Conservation (phyloP, 2,113 vertebrate species). For the Gobio gobio region DNA sequence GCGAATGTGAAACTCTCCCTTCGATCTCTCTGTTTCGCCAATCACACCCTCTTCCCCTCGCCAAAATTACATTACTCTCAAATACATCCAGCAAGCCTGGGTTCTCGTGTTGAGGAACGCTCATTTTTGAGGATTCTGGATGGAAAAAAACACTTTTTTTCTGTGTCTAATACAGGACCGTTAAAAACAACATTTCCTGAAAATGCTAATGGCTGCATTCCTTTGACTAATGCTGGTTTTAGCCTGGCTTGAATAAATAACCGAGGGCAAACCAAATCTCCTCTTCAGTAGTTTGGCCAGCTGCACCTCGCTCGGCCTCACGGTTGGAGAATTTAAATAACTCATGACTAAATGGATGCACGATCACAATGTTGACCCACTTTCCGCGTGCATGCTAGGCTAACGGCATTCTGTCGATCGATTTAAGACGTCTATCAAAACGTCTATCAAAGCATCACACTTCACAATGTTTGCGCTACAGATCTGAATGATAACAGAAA, state of each 20-base stretch:
- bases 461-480: not conserved
- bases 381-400: not conserved
- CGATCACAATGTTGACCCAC: constrained; percentile 25
- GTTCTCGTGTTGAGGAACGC: not conserved
- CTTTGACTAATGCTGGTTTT: constrained; percentile 29
- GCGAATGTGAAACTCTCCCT: constrained; percentile 15
- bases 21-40: not conserved
- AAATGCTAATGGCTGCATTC: constrained; percentile 21
- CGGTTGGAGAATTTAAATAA: constrained; percentile 44
- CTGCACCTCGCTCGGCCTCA: not conserved
- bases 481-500: too few relatives aligned
- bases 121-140: not conserved
- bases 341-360: constrained; percentile 22
- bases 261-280: constrained; percentile 19
- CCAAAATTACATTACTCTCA: not conserved
- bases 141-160: not conserved
- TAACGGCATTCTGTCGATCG: not conserved
- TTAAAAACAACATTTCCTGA: not conserved
- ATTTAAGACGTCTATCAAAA: constrained; percentile 15
- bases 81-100: not conserved
- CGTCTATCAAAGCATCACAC: not conserved
- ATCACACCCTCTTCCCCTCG: not conserved
- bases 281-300: constrained; percentile 37
- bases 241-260: constrained; percentile 33
- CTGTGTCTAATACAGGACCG: not conserved